Base-by-base conservation (phyloP, 2,797 vertebrate species). In the Manis crassicaudata region DNA sequence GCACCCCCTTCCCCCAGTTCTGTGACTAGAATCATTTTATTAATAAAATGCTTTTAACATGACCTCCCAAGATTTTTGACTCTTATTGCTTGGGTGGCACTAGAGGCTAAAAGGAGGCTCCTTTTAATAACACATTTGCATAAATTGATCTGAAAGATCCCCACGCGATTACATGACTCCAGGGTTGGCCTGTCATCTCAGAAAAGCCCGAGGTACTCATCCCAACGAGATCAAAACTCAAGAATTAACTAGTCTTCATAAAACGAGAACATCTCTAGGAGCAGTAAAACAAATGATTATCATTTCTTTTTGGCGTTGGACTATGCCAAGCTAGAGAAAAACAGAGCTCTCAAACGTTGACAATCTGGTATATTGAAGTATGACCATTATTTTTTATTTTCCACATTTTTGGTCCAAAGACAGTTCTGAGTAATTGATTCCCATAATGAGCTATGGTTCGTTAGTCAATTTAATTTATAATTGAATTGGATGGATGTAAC, bases 381-480 rank as follows among this genome's bases (percentile, higher is more conserved):
- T 99, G 98, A 99, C 98, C 98, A 99, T 99, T 99, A 98, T 99
- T 99, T 99, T 99, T 99, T 99, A 99, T 99, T 99, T 99, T 99
- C 98, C 98, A 99, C 98, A 98, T 98, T 99, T 99, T 99, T 99
- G 98, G 98, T 99, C 98, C 98, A 99, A 99, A 99, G 98, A 99
- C 98, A 99, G 99, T 99, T 99, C 98, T 99, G 99, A 99, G 99
- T 99, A 99, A 99, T 99, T 99, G 99, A 99, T 99, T 99, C 99
- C 98, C 99, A 99, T 99, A 99, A 99, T 99, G 99, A 99, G 99
- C 99, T 99, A 99, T 98, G 99, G 99, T 99, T 99, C 99, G 98
- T 99, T 99, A 99, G 99, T 99, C 99, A 99, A 99, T 99, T 99
- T 99, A 99, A 99, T 99, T 99, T 99, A 99, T 99, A 99, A 99